Evolutionary conservation across 2,797 vertebrate species (phyloP).

Genomic region (Chelonia mydas): DNA sequence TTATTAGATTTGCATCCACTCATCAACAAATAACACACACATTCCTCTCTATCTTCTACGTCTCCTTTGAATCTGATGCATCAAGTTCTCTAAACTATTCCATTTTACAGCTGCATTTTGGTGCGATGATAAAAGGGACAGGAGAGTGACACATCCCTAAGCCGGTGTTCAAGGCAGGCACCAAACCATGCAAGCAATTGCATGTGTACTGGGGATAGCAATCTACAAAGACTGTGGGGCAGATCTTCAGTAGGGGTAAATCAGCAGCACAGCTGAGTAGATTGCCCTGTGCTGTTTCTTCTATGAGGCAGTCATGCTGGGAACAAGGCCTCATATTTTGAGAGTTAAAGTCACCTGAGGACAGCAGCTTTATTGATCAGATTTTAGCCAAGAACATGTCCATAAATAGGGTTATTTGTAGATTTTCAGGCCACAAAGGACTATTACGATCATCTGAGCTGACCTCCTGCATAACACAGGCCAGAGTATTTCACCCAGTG

Average conservation of each 20-base stretch:
- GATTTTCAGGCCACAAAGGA: neutral
- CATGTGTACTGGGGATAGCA: neutral
- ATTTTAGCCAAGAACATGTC: neutral
- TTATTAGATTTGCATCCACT: neutral
- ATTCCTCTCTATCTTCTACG: too few relatives aligned
- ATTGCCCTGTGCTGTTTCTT: neutral
- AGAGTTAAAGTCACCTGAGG: neutral
- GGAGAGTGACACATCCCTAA: accelerated
- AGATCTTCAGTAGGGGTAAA: accelerated
- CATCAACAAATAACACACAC: neutral
- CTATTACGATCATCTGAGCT: neutral
- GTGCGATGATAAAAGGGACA: neutral
- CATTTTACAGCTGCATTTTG: neutral
- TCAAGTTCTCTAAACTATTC: neutral
- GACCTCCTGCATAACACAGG: neutral
- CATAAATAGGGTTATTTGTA: neutral
- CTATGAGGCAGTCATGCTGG: neutral
- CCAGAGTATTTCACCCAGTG: neutral
- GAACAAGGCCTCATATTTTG: neutral
- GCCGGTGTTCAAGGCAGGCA: neutral
- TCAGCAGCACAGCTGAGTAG: too few relatives aligned
- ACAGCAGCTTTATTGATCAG: neutral
- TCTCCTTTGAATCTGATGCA: neutral
- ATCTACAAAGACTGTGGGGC: neutral
- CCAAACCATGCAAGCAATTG: neutral